phyloP scores from a whole-genome alignment of 2,888 invertebrate genomes.

The Drosophila trichaetosa region DNA sequence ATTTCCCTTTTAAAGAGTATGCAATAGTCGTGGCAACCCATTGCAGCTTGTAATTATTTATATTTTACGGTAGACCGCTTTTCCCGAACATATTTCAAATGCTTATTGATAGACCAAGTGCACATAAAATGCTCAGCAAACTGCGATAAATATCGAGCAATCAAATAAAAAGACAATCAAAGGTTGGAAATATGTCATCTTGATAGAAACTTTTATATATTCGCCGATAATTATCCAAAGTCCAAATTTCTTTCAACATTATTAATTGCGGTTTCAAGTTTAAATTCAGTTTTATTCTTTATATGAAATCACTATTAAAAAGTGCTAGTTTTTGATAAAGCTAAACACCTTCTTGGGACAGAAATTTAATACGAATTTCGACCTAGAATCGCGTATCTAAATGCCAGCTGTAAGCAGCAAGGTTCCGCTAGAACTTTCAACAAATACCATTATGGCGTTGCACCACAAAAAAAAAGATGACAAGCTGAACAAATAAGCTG shows the following conservation, averaged over 20 bases:
- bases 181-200: background rate
- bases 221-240: background rate
- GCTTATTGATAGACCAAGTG: slow-evolving; percentile 20
- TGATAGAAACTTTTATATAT: background rate
- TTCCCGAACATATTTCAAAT: slow-evolving; percentile 43
- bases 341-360: background rate
- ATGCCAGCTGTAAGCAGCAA: background rate
- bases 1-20: slow-evolving; percentile 8
- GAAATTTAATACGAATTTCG: background rate
- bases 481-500: slow-evolving; percentile 5
- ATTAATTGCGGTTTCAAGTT: background rate
- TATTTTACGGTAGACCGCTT: slow-evolving; percentile 40
- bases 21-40: background rate
- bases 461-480: background rate
- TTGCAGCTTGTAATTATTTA: background rate
- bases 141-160: slow-evolving; percentile 44
- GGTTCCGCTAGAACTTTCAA: background rate
- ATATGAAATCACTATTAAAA: too few relatives aligned
- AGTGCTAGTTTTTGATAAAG: background rate
- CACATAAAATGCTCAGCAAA: slow-evolving; percentile 21
- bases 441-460: background rate
- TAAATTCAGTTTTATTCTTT: background rate
- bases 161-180: too few relatives aligned
- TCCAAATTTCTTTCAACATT: background rate
- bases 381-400: background rate